phyloP scores from a whole-genome alignment of 2,888 invertebrate species.

The Leucozona laternaria region DNA sequence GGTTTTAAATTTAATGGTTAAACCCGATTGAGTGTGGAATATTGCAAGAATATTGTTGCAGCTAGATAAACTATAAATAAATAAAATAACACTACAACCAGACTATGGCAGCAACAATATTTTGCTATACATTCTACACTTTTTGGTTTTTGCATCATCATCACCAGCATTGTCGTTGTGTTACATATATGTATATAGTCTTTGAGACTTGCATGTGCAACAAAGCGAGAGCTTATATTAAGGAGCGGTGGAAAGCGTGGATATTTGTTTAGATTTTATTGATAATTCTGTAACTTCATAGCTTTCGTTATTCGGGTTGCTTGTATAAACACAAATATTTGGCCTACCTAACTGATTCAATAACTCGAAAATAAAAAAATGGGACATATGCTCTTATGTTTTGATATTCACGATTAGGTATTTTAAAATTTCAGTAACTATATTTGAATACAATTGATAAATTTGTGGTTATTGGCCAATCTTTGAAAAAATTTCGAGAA shows the following conservation, averaged over 20 bases:
- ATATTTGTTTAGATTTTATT: constrained; percentile 22
- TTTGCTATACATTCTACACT: constrained; percentile 47
- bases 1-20: constrained; percentile 65
- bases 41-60: constrained; percentile 69
- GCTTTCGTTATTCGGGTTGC: constrained; percentile 6
- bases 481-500: too few relatives aligned
- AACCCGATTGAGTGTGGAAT: constrained; percentile 64
- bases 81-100: constrained; percentile 36
- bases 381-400: not conserved
- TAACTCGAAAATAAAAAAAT: not conserved
- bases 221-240: constrained; percentile 29
- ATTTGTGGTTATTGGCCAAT: not conserved
- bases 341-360: not conserved
- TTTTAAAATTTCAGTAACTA: not conserved
- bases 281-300: constrained; percentile 19
- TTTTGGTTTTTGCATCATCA: constrained; percentile 55
- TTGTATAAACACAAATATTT: not conserved
- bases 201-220: constrained; percentile 13
- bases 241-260: constrained; percentile 12
- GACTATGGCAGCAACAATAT: constrained; percentile 50
- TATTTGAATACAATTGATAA: too few relatives aligned
- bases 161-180: constrained; percentile 42
- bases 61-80: constrained; percentile 50
- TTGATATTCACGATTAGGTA: not conserved
- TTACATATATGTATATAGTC: not conserved